These are phyloP conservation scores for Melipona beecheii DNA, from an alignment of 2,888 invertebrate species.

Conservation along the genomic window DNA sequence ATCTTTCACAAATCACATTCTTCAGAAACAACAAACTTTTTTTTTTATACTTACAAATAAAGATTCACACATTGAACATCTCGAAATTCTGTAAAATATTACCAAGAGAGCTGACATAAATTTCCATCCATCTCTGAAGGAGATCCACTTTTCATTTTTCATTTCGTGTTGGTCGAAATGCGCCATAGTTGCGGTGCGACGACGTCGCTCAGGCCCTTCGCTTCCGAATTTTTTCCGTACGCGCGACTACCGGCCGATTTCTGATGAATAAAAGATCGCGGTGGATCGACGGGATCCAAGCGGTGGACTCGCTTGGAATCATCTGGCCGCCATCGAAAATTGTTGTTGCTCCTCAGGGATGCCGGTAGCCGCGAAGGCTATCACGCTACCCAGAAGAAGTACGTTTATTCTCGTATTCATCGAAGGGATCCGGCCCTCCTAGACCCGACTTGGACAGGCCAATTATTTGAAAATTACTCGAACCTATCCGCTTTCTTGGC, in stretches of 20 bases:
- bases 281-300: constrained; percentile 35
- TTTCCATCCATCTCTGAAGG: not conserved
- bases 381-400: constrained; percentile 68
- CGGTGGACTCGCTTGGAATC: constrained; percentile 44
- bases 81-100: not conserved
- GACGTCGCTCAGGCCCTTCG: not conserved
- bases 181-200: constrained; percentile 17
- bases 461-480: constrained; percentile 72
- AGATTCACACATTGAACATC: not conserved
- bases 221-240: constrained; percentile 30
- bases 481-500: constrained; percentile 64
- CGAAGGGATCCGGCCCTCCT: constrained; percentile 64
- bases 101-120: not conserved
- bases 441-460: constrained; percentile 60
- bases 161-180: not conserved
- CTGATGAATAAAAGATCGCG: constrained; percentile 65
- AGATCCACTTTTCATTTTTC: not conserved
- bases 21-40: not conserved
- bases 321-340: constrained; percentile 65
- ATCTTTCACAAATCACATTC: too few relatives aligned
- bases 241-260: constrained; percentile 17
- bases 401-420: constrained; percentile 53
- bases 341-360: constrained; percentile 59
- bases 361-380: constrained; percentile 63
- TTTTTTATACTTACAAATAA: not conserved